Evolutionary conservation across 92 coral and sea anemone genomes (phyloP), one percentile per base, ranked within the genome.

Genomic region (Umimayanthus kanabou): DNA sequence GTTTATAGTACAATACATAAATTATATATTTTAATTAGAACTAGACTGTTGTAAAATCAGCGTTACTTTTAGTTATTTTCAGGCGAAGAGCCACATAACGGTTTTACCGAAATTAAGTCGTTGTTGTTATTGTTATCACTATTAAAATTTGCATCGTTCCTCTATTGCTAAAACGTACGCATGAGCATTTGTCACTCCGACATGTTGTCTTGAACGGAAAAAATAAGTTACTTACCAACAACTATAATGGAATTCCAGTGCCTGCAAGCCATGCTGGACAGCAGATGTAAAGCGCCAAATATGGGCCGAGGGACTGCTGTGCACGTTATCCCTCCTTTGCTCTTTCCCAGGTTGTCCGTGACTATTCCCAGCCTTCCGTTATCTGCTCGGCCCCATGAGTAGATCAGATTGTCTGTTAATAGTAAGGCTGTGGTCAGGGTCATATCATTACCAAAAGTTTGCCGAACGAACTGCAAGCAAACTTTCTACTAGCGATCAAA

Each of bases 371-470:
- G 98, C 8, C 98, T 93, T 71, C 99, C 99, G 86, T 95, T 93
- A 89, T 97, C 99, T 70, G 97, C 99, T 45, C 99, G 92, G 69
- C 99, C 99, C 96, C 98, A 97, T 1, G 99, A 94, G 90, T 95
- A 97, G 84, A 97, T 95, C 93, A 82, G 92, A 81, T 97, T 97
- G 75, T 95, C 99, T 97, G 87, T 26, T 30, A 18, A 73, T 29
- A 1, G 39, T 33, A 82, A 39, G 14, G 7, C 69, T 20, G 25
- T 25, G 14, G 58, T 53, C 11, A 53, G 20, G 69, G 7, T 26
- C 3, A 4, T 22, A 61, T 22, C 69, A 61, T 20, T 61, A 61
- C 69, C 26, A 22, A 6, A 9, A 71, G 73, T 69, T 25, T 69
- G 73, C 29, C 10, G 73, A 23, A 29, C 33, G 37, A 9, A 4